These are phyloP conservation scores for Microcebus murinus DNA, from an alignment of 2,113 vertebrate genomes.

Conservation along the genomic window DNA sequence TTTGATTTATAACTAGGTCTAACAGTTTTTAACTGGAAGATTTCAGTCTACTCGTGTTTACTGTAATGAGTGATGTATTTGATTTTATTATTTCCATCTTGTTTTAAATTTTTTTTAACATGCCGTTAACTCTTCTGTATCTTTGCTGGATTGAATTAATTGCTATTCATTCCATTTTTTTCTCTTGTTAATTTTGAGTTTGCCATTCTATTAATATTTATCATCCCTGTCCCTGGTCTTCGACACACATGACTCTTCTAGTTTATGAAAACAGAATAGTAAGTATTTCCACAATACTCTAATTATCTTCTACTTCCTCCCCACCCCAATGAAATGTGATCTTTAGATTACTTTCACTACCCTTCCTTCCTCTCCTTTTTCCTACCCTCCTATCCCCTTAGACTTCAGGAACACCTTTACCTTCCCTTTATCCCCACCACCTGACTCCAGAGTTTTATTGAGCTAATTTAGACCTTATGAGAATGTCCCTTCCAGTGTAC, in stretches of 20 bases:
- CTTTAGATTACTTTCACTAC: neutral
- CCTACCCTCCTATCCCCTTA: neutral
- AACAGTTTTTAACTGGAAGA: neutral
- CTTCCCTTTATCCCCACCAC: neutral
- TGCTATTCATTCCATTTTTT: neutral
- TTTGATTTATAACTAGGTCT: slow-evolving; percentile 14
- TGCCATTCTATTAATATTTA: slow-evolving; percentile 30
- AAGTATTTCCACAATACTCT: slow-evolving; percentile 28
- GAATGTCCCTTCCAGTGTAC: slow-evolving; percentile 11
- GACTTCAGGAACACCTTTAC: neutral
- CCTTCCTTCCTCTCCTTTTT: neutral
- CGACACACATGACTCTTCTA: neutral
- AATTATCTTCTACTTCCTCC: slow-evolving; percentile 28
- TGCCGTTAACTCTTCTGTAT: slow-evolving; percentile 15
- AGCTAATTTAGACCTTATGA: slow-evolving; percentile 24
- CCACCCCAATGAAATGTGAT: neutral
- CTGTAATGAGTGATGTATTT: neutral
- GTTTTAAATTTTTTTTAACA: neutral
- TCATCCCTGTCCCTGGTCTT: neutral
- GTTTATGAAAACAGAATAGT: neutral
- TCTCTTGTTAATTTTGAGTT: slow-evolving; percentile 20
- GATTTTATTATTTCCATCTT: slow-evolving; percentile 27
- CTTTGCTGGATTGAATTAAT: neutral
- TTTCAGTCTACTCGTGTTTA: neutral
- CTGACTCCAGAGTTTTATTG: slow-evolving; percentile 12